Percentiles rank a stretch among this genome's conserved stretches.
Evolutionary conservation across 2,113 vertebrate genomes (phyloP).

Genomic region (Lanius collurio): DNA sequence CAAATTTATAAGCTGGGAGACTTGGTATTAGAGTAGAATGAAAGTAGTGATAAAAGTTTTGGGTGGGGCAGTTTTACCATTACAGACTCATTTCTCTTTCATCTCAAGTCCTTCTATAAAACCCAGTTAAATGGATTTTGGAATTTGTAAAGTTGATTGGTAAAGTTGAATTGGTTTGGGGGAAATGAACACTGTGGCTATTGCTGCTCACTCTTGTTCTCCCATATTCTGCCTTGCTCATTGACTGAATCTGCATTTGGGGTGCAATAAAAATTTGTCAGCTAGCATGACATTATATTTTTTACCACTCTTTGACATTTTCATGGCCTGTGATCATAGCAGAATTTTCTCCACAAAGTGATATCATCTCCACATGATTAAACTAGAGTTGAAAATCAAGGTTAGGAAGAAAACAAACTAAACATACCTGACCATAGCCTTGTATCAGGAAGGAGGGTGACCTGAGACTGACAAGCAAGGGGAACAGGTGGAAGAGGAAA

Average conservation of each 20-base stretch:
- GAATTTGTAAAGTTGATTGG: slow-evolving; percentile 49
- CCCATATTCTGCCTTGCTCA: neutral
- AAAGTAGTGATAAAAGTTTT: neutral
- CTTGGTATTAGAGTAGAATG: neutral
- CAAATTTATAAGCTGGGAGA: neutral
- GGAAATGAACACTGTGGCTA: slow-evolving; percentile 27
- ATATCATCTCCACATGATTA: slow-evolving; percentile 26
- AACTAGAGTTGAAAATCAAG: neutral
- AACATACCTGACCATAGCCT: neutral
- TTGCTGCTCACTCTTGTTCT: neutral
- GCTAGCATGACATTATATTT: neutral
- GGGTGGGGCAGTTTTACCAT: neutral
- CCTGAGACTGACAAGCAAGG: neutral
- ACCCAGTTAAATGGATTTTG: slow-evolving; percentile 37
- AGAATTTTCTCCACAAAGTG: slow-evolving; percentile 46
- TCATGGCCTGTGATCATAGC: neutral
- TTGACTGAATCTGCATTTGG: neutral
- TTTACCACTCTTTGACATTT: slow-evolving; percentile 29
- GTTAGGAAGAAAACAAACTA: neutral
- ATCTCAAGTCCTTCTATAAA: slow-evolving; percentile 48
- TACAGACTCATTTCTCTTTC: slow-evolving; percentile 24
- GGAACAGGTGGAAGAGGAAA: neutral
- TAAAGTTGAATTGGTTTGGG: neutral
- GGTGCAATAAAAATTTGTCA: slow-evolving; percentile 12
- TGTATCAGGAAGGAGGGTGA: neutral